Evolutionary conservation across 2,113 vertebrate genomes (phyloP).

Genomic region (Irena cyanogastra): DNA sequence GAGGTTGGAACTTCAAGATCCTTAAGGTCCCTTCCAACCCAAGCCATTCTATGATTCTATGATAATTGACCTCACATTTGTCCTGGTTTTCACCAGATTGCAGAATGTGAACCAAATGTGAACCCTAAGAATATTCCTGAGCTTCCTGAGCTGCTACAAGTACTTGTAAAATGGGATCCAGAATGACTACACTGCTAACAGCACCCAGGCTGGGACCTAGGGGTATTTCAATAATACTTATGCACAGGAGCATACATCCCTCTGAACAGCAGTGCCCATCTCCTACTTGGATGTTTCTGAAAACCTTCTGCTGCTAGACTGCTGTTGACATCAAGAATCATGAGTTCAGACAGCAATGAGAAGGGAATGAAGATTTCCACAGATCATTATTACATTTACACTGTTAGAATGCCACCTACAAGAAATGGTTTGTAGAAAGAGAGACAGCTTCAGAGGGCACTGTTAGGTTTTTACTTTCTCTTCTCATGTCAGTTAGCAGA

Average conservation of each 20-base stretch:
- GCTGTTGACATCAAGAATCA: neutral
- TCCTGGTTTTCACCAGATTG: neutral
- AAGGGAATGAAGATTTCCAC: neutral
- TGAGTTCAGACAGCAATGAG: neutral
- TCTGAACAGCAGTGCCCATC: neutral
- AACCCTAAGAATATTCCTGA: neutral
- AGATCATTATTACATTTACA: neutral
- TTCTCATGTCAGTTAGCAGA: neutral
- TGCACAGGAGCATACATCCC: accelerated
- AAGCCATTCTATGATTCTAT: neutral
- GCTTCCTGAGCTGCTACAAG: neutral
- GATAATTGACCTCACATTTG: neutral
- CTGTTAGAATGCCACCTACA: neutral
- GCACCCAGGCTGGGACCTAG: neutral
- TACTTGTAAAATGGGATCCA: neutral
- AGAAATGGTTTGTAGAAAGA: neutral
- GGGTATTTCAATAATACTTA: neutral
- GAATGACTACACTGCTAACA: neutral
- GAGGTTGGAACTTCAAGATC: neutral
- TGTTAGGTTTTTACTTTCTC: neutral
- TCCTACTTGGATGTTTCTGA: neutral
- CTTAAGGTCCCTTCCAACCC: neutral
- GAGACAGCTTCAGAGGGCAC: neutral
- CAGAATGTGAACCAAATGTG: neutral
- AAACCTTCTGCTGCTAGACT: neutral